Evolutionary conservation across 2,888 invertebrate genomes (phyloP), one percentile per base, ranked within the genome.

Genomic region (Yponomeuta evonymella): DNA sequence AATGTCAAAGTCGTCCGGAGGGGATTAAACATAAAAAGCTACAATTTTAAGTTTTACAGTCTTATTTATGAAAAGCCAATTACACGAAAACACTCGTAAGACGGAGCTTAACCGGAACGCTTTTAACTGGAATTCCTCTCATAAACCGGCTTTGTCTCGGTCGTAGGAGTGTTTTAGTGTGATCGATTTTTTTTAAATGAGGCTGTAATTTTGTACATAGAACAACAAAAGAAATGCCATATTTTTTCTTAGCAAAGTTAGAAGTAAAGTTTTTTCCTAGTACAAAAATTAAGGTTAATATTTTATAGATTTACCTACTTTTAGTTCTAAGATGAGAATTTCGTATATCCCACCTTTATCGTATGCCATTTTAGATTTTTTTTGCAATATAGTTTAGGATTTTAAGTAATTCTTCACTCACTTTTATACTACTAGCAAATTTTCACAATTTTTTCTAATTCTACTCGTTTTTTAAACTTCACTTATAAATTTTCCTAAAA

Each of bases 151-250:
- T 65, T n/a, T 65, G 29, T 11, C 3, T 2, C 58, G 2, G 58
- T 58, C 3, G 2, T 58, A 15, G 3, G 58, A 58, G n/a, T 15
- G 58, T 58, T 58, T 58, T 11, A 15, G 62, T n/a, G 15, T 11
- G 62, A 62, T n/a, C 15, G 23, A 62, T 5, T 15, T 62, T 23
- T 62, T n/a, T 0, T n/a, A 62, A 33, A 30, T 10, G 1, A 65
- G 11, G 2, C 12, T n/a, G 43, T 43, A 43, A 43, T 3, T 43
- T 43, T 43, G 43, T 43, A 64, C 3, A 76, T 72, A 72, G 48
- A 74, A 75, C 79, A 79, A 33, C 33, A 75, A 73, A 74, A 75
- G 72, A 75, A 77, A 81, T 80, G 86, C 86, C 86, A 86, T 86
- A 85, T 81, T 83, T 83, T 43, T 75, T 73, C 65, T 75, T 48